A percentile compares a stretch with the other conserved stretches of the same genome.
phyloP scores from a whole-genome alignment of 2,113 vertebrate genomes.

The Tetrao urogallus region DNA sequence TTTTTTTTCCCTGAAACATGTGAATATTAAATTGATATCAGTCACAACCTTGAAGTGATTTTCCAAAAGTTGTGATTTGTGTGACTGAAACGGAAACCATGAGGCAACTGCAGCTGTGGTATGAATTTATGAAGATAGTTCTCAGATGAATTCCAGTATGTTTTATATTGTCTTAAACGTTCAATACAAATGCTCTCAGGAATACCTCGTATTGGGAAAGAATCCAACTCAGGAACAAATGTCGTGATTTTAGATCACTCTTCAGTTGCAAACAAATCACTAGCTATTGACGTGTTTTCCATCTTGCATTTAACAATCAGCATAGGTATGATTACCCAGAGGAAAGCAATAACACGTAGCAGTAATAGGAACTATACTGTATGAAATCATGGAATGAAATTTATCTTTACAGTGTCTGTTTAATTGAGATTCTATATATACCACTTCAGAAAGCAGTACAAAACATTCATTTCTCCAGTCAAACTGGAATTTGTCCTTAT shows the following conservation, averaged over 20 bases:
- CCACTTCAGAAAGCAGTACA: background rate
- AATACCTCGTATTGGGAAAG: background rate
- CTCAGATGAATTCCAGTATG: background rate
- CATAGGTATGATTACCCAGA: background rate
- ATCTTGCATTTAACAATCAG: constrained; percentile 16
- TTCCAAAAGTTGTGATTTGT: background rate
- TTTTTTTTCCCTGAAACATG: background rate
- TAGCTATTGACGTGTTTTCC: background rate
- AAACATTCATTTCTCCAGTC: background rate
- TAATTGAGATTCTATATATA: background rate
- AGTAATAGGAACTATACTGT: background rate
- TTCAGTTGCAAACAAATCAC: background rate
- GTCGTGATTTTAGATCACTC: background rate
- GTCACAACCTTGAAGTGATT: background rate
- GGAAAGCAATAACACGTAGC: background rate
- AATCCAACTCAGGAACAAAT: background rate
- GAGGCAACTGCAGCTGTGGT: background rate
- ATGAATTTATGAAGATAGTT: background rate
- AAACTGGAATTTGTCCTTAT: background rate
- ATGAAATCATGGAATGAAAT: background rate
- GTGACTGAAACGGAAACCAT: background rate
- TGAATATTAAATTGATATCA: background rate
- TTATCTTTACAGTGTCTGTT: background rate
- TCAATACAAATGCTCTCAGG: background rate
- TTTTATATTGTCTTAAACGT: background rate